Conservation (phyloP, 64 coral and sea anemone genomes). For the Stichodactyla helianthus region DNA sequence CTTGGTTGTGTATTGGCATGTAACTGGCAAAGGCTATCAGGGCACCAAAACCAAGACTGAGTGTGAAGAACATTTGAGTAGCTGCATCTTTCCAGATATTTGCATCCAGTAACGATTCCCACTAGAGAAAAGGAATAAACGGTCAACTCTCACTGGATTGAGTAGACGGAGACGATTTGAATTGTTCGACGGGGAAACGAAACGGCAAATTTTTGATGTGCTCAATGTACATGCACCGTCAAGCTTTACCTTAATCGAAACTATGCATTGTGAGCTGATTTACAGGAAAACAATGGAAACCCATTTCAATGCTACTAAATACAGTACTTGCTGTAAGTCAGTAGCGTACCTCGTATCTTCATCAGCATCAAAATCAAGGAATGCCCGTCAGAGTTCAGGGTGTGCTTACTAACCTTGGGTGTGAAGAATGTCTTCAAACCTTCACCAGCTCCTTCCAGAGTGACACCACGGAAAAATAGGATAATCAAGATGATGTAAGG, state of each 20-base stretch:
- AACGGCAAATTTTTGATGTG: too few relatives aligned
- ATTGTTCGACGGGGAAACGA: too few relatives aligned
- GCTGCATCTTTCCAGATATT: conserved; percentile 97
- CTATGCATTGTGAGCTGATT: too few relatives aligned
- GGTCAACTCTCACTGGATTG: too few relatives aligned
- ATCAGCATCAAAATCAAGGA: background rate
- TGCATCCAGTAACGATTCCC: conserved; percentile 47
- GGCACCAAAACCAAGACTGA: conserved; percentile 90
- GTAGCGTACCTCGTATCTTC: background rate
- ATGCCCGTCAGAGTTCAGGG: background rate
- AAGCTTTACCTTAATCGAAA: too few relatives aligned
- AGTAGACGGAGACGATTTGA: too few relatives aligned
- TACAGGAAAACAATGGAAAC: too few relatives aligned
- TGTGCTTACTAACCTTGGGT: conserved; percentile 47
- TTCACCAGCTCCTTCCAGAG: conserved; percentile 86
- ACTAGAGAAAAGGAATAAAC: conserved; percentile 23
- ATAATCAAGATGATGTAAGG: conserved; percentile 85
- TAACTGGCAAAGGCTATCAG: conserved; percentile 88
- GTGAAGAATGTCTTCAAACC: conserved; percentile 76
- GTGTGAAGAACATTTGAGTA: conserved; percentile 86
- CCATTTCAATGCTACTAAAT: too few relatives aligned
- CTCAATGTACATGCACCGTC: too few relatives aligned
- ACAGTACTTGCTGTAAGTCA: too few relatives aligned
- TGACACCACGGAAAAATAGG: conserved; percentile 88
- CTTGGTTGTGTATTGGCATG: conserved; percentile 89